Percentiles rank a stretch among this genome's conserved stretches.
Conservation (phyloP, 2,888 invertebrate genomes). For the Colostygia pectinataria region DNA sequence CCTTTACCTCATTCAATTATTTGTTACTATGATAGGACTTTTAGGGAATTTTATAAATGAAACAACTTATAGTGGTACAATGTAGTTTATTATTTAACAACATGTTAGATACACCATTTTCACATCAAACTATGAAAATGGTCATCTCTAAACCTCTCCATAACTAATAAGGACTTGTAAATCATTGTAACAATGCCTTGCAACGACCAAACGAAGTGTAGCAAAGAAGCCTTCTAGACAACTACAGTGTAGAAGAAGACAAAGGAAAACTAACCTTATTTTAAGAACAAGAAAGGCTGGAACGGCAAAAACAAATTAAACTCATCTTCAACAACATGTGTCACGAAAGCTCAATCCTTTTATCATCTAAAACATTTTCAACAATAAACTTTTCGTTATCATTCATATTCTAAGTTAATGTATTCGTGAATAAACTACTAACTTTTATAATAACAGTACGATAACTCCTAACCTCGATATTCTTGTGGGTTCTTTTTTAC, state of each 20-base stretch:
- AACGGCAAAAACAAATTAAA: conserved; percentile 45
- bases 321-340: conserved; percentile 69
- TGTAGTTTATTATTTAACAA: conserved; percentile 87
- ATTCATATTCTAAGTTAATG: conserved; percentile 73
- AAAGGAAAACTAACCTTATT: conserved; percentile 46
- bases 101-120: conserved; percentile 81
- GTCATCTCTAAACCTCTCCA: conserved; percentile 80
- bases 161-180: conserved; percentile 77
- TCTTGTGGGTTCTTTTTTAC: conserved; percentile 54
- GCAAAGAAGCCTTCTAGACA: conserved; percentile 65
- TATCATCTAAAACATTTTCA: conserved; percentile 81
- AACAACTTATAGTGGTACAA: conserved; percentile 82
- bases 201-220: conserved; percentile 58
- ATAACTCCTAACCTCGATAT: conserved; percentile 72
- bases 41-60: conserved; percentile 45
- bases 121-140: conserved; percentile 78
- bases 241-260: conserved; percentile 51
- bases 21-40: no score
- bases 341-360: conserved; percentile 79
- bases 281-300: conserved; percentile 23
- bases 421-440: conserved; percentile 79
- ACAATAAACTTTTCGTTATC: conserved; percentile 78
- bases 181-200: conserved; percentile 71
- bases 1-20: no score
- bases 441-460: conserved; percentile 79